These are phyloP conservation scores for Polyommatus icarus DNA, from an alignment of 2,888 invertebrate genomes.

Conservation along the genomic window DNA sequence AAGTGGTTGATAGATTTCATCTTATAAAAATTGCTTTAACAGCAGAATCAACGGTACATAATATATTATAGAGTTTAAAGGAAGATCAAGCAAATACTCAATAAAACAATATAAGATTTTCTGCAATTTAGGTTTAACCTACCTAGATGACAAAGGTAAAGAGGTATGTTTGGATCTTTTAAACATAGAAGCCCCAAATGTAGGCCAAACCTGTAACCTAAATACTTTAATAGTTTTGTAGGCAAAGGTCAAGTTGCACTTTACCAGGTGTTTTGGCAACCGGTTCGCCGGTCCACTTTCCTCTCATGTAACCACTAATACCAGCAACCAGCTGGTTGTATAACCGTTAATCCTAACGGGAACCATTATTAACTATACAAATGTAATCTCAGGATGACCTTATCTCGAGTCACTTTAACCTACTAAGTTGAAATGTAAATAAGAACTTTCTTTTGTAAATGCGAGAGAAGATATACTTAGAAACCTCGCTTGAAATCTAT, in stretches of 20 bases:
- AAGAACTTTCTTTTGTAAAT: conserved; percentile 9
- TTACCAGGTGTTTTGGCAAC: conserved; percentile 13
- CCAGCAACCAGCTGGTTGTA: not conserved
- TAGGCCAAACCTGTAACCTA: not conserved
- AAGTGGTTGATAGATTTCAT: too few species aligned
- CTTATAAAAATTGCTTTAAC: too few species aligned
- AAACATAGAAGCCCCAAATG: too few species aligned
- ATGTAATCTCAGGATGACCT: conserved; percentile 1
- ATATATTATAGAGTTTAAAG: too few species aligned
- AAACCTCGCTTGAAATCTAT: not conserved
- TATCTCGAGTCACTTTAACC: conserved; percentile 9
- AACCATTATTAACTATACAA: conserved; percentile 11
- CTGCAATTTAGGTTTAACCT: too few species aligned
- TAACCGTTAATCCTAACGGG: conserved; percentile 21
- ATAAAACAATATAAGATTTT: too few species aligned
- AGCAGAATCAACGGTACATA: too few species aligned
- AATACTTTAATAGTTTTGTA: not conserved
- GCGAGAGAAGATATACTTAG: not conserved
- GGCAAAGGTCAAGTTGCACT: not conserved
- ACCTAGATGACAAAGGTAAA: too few species aligned
- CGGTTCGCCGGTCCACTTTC: conserved; percentile 7
- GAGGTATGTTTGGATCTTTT: too few species aligned
- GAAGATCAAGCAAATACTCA: too few species aligned
- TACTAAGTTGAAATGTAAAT: conserved; percentile 1
- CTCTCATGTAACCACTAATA: conserved; percentile 2